A percentile compares a stretch with the other conserved stretches of the same genome.
These are phyloP conservation scores for Scatophagus argus DNA, from an alignment of 2,113 vertebrate genomes.

Conservation along the genomic window DNA sequence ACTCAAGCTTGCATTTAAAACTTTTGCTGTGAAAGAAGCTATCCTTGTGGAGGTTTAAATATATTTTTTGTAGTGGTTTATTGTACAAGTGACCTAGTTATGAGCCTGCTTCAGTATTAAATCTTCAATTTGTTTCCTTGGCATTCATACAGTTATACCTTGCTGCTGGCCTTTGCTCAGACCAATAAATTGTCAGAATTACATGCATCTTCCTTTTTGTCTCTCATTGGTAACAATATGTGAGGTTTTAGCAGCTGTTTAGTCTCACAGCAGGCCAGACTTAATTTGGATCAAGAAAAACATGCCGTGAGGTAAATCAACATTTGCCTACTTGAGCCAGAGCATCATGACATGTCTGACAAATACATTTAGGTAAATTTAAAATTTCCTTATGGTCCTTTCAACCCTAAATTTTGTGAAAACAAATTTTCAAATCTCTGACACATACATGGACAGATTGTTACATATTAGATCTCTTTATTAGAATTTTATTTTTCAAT, in stretches of 20 bases:
- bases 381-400: too few species aligned
- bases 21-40: background rate
- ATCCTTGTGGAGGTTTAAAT: background rate
- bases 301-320: too few species aligned
- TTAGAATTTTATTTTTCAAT: conserved; percentile 39
- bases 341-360: too few species aligned
- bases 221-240: too few species aligned
- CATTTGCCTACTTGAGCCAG: too few species aligned
- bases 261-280: too few species aligned
- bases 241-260: too few species aligned
- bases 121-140: background rate
- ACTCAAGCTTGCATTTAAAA: conserved; percentile 23
- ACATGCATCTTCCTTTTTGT: background rate
- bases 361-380: too few species aligned
- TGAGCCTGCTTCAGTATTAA: conserved; percentile 19
- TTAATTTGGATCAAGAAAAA: too few species aligned
- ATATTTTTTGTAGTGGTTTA: conserved; percentile 3
- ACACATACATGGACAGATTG: background rate
- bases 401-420: background rate
- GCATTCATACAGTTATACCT: conserved; percentile 16
- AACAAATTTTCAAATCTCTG: background rate
- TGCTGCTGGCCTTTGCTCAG: conserved; percentile 57
- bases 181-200: conserved; percentile 62
- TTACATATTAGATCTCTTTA: conserved; percentile 52
- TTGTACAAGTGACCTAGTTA: conserved; percentile 22